Evolutionary conservation across 1,140 invertebrate species (phyloP).

Genomic region (Drosophila rufa): DNA sequence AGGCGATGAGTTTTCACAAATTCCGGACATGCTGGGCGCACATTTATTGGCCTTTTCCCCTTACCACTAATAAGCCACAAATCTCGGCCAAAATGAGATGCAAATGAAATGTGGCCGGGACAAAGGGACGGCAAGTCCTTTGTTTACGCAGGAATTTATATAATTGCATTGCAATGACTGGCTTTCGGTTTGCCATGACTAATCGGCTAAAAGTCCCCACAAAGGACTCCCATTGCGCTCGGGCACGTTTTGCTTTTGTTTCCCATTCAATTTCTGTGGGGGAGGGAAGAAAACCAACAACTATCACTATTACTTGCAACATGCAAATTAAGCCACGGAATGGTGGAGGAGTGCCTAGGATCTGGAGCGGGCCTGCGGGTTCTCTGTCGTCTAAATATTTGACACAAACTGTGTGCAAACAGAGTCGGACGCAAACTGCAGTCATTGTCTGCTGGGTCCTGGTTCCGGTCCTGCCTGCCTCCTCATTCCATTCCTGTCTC

Average conservation of each 20-base stretch:
- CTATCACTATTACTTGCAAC: constrained; percentile 23
- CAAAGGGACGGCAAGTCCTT: neutral
- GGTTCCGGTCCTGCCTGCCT: neutral
- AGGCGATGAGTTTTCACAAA: neutral
- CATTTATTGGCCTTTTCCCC: neutral
- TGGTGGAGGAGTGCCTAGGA: neutral
- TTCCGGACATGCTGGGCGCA: neutral
- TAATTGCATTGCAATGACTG: constrained; percentile 40
- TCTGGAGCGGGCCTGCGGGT: neutral
- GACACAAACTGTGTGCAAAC: constrained; percentile 42
- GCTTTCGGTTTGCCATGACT: constrained; percentile 13
- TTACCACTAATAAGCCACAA: constrained; percentile 15
- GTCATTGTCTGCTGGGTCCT: constrained; percentile 8
- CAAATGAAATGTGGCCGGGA: neutral
- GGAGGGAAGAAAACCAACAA: too few species aligned
- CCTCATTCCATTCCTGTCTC: neutral
- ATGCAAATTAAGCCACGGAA: constrained; percentile 25
- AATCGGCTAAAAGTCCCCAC: constrained; percentile 14
- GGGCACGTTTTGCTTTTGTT: constrained; percentile 2
- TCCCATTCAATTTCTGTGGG: constrained; percentile 18
- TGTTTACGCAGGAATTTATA: constrained; percentile 22
- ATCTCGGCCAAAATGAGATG: constrained; percentile 7
- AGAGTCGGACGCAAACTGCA: constrained; percentile 31
- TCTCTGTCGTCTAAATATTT: constrained; percentile 45
- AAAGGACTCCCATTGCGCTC: neutral